These are phyloP conservation scores for Reinhardtius hippoglossoides DNA, from an alignment of 2,113 vertebrate species.

Conservation along the genomic window DNA sequence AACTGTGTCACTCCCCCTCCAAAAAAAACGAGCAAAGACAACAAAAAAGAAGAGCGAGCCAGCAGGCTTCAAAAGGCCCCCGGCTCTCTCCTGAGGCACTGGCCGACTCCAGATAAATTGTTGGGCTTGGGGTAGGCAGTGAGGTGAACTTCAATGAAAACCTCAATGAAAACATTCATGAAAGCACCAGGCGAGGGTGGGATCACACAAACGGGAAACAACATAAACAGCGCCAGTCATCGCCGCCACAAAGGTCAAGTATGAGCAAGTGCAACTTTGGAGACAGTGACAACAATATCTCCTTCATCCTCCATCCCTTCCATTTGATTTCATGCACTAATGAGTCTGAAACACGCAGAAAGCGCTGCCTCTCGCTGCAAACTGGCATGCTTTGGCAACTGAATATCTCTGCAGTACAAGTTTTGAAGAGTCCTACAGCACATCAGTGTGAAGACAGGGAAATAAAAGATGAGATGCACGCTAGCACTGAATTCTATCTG, in stretches of 20 bases:
- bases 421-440: conserved; percentile 38
- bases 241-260: conserved; percentile 57
- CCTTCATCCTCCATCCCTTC: conserved; percentile 55
- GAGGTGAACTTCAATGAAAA: conserved; percentile 81
- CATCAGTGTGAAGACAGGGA: conserved; percentile 13
- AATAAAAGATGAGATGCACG: conserved; percentile 39
- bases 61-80: conserved; percentile 81
- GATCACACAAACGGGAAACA: conserved; percentile 68
- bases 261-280: conserved; percentile 60
- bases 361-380: background rate
- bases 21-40: conserved; percentile 64
- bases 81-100: conserved; percentile 77
- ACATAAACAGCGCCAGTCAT: conserved; percentile 69
- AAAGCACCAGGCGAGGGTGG: conserved; percentile 75
- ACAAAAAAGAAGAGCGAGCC: conserved; percentile 66
- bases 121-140: conserved; percentile 61
- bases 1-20: conserved; percentile 77
- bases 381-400: conserved; percentile 47
- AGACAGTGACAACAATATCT: conserved; percentile 60
- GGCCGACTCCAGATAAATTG: conserved; percentile 79
- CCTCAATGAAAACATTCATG: conserved; percentile 79
- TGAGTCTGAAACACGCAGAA: conserved; percentile 64
- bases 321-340: conserved; percentile 72
- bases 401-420: conserved; percentile 40
- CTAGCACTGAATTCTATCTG: conserved; percentile 56